Evolutionary conservation across 2,113 vertebrate species (phyloP), one percentile per base, ranked within the genome.

Genomic region (Ancistrus triradiatus): DNA sequence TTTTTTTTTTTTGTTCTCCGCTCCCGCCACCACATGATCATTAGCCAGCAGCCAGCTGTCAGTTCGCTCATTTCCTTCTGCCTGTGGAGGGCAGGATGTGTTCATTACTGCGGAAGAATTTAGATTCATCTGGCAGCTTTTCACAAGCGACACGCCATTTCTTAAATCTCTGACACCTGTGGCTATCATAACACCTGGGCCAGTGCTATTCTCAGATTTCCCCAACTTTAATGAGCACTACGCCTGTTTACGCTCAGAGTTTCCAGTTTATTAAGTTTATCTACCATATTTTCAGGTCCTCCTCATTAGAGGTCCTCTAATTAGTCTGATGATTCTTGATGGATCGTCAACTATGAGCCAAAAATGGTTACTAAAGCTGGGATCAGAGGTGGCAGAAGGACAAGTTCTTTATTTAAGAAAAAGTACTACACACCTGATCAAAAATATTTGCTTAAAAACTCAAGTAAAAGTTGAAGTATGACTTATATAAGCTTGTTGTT

Each of bases 11-110:
- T 38, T 38, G 69, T 69, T 74, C 68, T 68, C 58, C 49, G 42
- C 72, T 42, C 17, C 33, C 49, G 13, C 14, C 60, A 33, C 18
- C 28, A 46, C 53, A 74, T 70, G 21, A 24, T 63, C 62, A 52
- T 60, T 70, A 76, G 61, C 61, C 66, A 42, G 17, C 37, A 27
- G 52, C 67, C 71, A 63, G 44, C 64, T 75, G 73, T 75, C 73
- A 70, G 42, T 53, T 68, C 21, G 13, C 35, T 55, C 57, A 63
- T 58, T 53, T 73, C 60, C 44, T 33, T 48, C 43, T 8, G 25
- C 57, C 66, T 55, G 56, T 50, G 25, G 56, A 73, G 56, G 35
- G 62, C 47, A 47, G 31, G 49, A 51, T 60, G 44, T 11, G 61
- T 56, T 64, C 28, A 44, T 22, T 65, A 66, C 46, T 28, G 60